phyloP scores from a whole-genome alignment of 2,888 invertebrate species.

The Diogma glabrata region DNA sequence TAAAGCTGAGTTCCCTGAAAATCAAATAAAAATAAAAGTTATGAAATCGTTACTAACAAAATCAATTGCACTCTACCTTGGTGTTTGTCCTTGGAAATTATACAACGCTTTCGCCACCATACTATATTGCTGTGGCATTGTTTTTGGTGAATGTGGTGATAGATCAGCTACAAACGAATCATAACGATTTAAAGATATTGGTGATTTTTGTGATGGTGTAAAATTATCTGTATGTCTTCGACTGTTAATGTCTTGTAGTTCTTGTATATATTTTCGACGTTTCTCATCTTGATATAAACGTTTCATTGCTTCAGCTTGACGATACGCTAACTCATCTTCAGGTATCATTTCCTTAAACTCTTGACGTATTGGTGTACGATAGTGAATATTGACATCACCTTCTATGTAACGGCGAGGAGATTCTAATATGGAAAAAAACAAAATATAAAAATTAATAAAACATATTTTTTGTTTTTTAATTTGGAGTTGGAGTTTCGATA shows the following conservation, averaged over 20 bases:
- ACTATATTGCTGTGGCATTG: constrained; percentile 30
- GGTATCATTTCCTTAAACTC: constrained; percentile 77
- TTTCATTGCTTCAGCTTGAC: constrained; percentile 86
- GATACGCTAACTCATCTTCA: constrained; percentile 76
- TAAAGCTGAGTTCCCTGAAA: constrained; percentile 78
- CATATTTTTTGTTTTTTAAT: too few relatives aligned
- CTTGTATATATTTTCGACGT: constrained; percentile 82
- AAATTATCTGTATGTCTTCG: constrained; percentile 91
- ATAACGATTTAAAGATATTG: constrained; percentile 83
- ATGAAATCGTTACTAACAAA: not conserved
- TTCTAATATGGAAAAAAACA: constrained; percentile 41
- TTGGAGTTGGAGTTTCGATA: too few relatives aligned
- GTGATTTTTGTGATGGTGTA: constrained; percentile 84
- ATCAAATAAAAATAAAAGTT: constrained; percentile 40
- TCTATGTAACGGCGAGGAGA: constrained; percentile 82
- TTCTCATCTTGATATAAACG: constrained; percentile 80
- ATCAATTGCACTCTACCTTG: constrained; percentile 37
- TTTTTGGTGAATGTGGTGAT: constrained; percentile 35
- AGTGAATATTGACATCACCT: constrained; percentile 89
- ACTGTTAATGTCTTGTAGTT: constrained; percentile 87
- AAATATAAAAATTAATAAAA: constrained; percentile 6
- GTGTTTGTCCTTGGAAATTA: constrained; percentile 72
- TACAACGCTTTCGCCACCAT: constrained; percentile 80
- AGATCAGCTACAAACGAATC: constrained; percentile 71
- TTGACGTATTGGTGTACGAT: constrained; percentile 76